A percentile compares a stretch with the other conserved stretches of the same genome.
These are phyloP conservation scores for Ptychadena robeensis DNA, from an alignment of 2,797 vertebrate species.

Conservation along the genomic window DNA sequence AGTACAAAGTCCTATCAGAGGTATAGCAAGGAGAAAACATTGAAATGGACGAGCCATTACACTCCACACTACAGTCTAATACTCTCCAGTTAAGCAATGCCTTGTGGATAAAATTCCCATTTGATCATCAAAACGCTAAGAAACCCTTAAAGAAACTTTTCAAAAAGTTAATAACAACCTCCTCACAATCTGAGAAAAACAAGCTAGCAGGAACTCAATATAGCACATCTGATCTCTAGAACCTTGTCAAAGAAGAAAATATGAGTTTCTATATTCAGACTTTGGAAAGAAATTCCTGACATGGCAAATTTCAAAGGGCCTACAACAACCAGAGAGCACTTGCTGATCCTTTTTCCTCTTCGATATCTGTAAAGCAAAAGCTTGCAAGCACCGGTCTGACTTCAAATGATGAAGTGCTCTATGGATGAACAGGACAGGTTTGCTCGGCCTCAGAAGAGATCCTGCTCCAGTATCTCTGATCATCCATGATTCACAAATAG, in stretches of 20 bases:
- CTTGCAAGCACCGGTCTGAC: neutral
- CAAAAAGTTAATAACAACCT: too few relatives aligned
- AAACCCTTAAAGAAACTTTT: too few relatives aligned
- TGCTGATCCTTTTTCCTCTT: neutral
- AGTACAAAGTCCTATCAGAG: too few relatives aligned
- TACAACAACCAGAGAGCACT: neutral
- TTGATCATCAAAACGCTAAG: too few relatives aligned
- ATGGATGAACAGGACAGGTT: slow-evolving; percentile 43
- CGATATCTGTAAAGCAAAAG: slow-evolving; percentile 1
- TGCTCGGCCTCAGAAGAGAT: slow-evolving; percentile 14
- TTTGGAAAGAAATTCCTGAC: neutral
- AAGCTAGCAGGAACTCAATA: neutral
- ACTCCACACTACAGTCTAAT: too few relatives aligned
- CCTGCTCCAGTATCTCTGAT: slow-evolving; percentile 36
- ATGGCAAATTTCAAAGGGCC: neutral
- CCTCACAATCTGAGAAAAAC: neutral
- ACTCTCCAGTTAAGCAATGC: too few relatives aligned
- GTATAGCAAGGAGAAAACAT: too few relatives aligned
- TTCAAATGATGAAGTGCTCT: slow-evolving; percentile 17
- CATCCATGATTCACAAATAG: slow-evolving; percentile 31
- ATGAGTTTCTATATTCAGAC: neutral
- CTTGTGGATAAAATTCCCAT: too few relatives aligned
- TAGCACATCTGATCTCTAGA: neutral
- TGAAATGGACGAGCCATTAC: too few relatives aligned
- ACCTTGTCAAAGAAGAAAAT: neutral